These are phyloP conservation scores for Dermolepida albohirtum DNA, from an alignment of 2,888 invertebrate species.

Conservation along the genomic window DNA sequence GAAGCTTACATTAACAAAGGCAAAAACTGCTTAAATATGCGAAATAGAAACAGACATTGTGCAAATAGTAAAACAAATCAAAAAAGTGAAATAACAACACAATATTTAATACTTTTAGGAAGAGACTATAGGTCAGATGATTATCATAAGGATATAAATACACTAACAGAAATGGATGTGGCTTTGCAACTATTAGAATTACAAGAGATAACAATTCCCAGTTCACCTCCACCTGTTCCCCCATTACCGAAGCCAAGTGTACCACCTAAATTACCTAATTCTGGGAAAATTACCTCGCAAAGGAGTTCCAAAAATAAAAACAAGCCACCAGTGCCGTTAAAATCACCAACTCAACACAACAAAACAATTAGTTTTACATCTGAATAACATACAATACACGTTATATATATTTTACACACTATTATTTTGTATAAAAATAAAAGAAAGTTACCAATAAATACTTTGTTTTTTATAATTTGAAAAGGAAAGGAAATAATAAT, in stretches of 20 bases:
- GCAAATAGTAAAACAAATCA: no score
- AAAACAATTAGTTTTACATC: no score
- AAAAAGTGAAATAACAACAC: no score
- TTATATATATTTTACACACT: no score
- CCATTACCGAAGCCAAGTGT: constrained; percentile 53
- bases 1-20: no score
- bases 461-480: no score
- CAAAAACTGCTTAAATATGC: no score
- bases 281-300: constrained; percentile 2
- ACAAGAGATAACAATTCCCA: constrained; percentile 59
- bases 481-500: no score
- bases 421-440: no score
- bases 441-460: no score
- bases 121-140: constrained; percentile 53
- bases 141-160: constrained; percentile 58
- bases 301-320: constrained; percentile 4
- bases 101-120: constrained; percentile 39
- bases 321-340: constrained; percentile 9
- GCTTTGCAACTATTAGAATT: constrained; percentile 59
- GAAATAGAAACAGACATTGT: no score
- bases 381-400: no score
- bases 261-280: constrained; percentile 52
- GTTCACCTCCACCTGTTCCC: constrained; percentile 56
- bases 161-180: constrained; percentile 60
- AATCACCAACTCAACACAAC: neutral